A percentile compares a stretch with the other conserved stretches of the same genome.
Conservation (phyloP, 2,113 vertebrate species). For the Prochilodus magdalenae region DNA sequence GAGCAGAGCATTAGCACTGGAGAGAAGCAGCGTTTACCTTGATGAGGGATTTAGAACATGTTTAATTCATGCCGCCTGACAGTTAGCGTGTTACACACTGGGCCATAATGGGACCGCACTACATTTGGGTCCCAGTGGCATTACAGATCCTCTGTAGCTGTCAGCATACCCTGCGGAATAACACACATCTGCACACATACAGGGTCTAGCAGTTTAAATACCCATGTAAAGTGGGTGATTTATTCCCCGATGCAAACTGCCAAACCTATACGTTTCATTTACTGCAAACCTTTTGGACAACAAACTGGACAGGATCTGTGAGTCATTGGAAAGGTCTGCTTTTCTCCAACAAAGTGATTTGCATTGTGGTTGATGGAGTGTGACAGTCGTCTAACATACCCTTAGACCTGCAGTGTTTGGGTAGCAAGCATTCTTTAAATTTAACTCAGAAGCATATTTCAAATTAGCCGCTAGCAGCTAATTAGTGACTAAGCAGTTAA, state of each 20-base stretch:
- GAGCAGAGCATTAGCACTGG: conserved; percentile 8
- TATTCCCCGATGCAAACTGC: background rate
- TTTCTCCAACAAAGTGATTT: background rate
- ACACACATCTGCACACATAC: background rate
- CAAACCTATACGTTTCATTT: background rate
- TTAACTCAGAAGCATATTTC: background rate
- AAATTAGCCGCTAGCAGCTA: background rate
- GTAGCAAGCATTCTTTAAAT: background rate
- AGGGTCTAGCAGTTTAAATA: background rate
- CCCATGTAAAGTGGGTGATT: background rate
- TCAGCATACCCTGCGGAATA: background rate
- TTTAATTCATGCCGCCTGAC: conserved; percentile 55
- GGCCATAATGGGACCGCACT: conserved; percentile 28
- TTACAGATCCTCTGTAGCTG: conserved; percentile 3
- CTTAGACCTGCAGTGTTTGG: background rate
- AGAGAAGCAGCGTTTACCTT: conserved; percentile 32
- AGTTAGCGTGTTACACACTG: conserved; percentile 41
- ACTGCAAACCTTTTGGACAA: background rate
- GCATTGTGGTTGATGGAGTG: background rate
- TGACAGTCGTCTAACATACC: background rate
- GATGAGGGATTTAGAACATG: conserved; percentile 48
- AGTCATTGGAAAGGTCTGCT: background rate
- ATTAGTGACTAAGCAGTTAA: background rate
- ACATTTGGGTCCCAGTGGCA: conserved; percentile 11
- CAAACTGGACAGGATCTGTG: background rate